phyloP scores from a whole-genome alignment of 2,113 vertebrate species.

The Lophochroa leadbeateri region DNA sequence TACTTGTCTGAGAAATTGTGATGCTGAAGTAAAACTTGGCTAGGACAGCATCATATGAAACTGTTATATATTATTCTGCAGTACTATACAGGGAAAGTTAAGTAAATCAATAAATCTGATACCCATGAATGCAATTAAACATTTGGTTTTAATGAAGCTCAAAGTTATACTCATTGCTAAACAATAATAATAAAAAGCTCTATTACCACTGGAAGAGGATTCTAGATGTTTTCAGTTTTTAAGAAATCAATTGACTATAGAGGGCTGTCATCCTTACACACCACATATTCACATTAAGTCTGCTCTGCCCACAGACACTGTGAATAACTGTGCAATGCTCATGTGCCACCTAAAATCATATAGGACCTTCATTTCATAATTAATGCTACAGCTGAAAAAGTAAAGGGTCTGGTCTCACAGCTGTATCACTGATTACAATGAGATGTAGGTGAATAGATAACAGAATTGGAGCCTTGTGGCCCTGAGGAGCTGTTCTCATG shows the following conservation, averaged over 20 bases:
- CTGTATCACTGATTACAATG: not conserved
- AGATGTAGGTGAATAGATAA: not conserved
- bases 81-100: not conserved
- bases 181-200: slow-evolving; percentile 14
- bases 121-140: slow-evolving; percentile 42
- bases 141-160: slow-evolving; percentile 67
- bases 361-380: not conserved
- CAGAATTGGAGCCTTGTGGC: not conserved
- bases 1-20: slow-evolving; percentile 63
- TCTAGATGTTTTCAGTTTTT: not conserved
- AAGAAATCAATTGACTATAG: not conserved
- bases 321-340: rapidly evolving
- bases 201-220: not conserved
- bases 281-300: not conserved
- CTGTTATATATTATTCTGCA: slow-evolving; percentile 49
- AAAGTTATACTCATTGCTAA: not conserved
- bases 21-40: slow-evolving; percentile 61
- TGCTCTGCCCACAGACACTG: not conserved
- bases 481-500: not conserved
- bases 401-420: not conserved
- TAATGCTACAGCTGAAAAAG: not conserved
- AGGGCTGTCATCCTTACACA: not conserved
- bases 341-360: not conserved
- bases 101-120: slow-evolving; percentile 61
- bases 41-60: slow-evolving; percentile 6